These are phyloP conservation scores for Tyto alba DNA, from an alignment of 2,113 vertebrate genomes.

Conservation along the genomic window DNA sequence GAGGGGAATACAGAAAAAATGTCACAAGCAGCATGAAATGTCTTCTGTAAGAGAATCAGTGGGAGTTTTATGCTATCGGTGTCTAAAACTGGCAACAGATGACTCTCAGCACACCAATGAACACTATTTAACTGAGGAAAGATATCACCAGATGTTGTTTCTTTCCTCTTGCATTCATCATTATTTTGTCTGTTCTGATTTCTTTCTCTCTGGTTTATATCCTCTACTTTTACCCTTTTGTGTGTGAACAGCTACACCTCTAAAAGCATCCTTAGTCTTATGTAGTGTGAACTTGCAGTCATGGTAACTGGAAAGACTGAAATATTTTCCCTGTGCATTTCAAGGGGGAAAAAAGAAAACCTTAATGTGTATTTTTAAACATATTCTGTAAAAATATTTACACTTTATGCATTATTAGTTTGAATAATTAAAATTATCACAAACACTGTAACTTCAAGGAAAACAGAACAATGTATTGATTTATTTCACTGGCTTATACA, in stretches of 20 bases:
- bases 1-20: background rate
- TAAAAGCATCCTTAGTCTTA: background rate
- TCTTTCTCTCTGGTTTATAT: background rate
- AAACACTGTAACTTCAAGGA: background rate
- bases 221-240: background rate
- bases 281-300: background rate
- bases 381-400: background rate
- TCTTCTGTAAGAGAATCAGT: background rate
- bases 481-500: background rate
- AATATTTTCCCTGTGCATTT: background rate
- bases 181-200: background rate
- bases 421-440: background rate
- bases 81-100: background rate
- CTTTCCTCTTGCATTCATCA: background rate
- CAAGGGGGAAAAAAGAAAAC: background rate
- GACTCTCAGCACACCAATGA: background rate
- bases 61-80: background rate
- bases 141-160: background rate
- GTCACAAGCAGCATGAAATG: background rate
- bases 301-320: background rate
- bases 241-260: background rate
- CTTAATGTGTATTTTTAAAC: background rate
- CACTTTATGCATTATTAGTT: background rate
- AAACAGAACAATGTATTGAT: background rate
- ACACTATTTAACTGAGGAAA: background rate